phyloP scores from a whole-genome alignment of 2,113 vertebrate species.

The Tetraodon nigroviridis region DNA sequence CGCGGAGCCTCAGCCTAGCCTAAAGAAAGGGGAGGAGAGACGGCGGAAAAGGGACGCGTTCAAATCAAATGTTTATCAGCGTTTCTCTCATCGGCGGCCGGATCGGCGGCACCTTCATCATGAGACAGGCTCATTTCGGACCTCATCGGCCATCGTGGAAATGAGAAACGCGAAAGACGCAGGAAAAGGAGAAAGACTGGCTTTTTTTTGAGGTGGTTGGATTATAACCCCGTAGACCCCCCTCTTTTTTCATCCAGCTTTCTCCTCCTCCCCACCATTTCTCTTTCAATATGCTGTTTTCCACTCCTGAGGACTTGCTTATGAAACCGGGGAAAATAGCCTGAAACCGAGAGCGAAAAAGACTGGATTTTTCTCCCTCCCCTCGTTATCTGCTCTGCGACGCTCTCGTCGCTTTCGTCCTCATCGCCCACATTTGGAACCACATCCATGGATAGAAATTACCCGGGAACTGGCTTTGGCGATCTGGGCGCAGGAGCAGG shows the following conservation, averaged over 20 bases:
- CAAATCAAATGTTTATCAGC: constrained; percentile 74
- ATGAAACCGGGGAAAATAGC: constrained; percentile 75
- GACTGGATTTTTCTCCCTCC: constrained; percentile 30
- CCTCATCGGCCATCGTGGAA: constrained; percentile 46
- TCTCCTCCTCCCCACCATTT: constrained; percentile 78
- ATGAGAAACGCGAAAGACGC: constrained; percentile 65
- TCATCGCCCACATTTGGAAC: constrained; percentile 49
- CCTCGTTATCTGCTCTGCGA: constrained; percentile 51
- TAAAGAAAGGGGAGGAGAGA: constrained; percentile 72
- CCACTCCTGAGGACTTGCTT: constrained; percentile 73
- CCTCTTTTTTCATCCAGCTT: constrained; percentile 75
- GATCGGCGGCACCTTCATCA: constrained; percentile 56
- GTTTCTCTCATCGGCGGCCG: constrained; percentile 57
- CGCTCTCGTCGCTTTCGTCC: constrained; percentile 67
- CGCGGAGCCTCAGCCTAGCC: constrained; percentile 53
- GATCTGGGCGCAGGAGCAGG: constrained; percentile 92
- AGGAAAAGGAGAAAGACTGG: constrained; percentile 68
- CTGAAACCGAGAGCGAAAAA: constrained; percentile 64
- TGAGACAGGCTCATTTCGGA: constrained; percentile 54
- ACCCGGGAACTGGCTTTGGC: constrained; percentile 90
- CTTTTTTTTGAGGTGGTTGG: constrained; percentile 73
- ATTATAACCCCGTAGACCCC: constrained; percentile 75
- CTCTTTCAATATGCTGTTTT: constrained; percentile 79
- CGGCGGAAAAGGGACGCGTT: constrained; percentile 67
- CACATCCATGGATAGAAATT: constrained; percentile 90